Evolutionary conservation across 2,797 vertebrate genomes (phyloP).

Genomic region (Falco cherrug): DNA sequence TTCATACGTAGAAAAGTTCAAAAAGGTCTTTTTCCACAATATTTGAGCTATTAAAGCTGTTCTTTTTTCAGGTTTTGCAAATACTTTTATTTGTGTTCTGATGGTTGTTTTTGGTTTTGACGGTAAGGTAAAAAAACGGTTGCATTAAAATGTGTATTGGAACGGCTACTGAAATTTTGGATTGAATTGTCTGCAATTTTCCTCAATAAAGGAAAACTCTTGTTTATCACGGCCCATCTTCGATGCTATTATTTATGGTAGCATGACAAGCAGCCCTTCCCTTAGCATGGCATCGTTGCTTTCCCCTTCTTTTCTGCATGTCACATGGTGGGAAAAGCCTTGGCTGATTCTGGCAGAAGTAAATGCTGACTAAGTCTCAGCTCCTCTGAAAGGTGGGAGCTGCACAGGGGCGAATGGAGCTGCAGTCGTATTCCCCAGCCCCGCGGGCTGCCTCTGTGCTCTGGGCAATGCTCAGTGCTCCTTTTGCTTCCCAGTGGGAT

Average conservation of each 20-base stretch:
- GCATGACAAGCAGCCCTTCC: neutral
- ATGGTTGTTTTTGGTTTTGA: neutral
- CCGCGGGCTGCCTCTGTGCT: neutral
- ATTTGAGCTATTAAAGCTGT: neutral
- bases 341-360: neutral
- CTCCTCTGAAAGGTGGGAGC: neutral
- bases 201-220: neutral
- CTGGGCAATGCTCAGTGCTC: neutral
- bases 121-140: neutral
- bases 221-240: neutral
- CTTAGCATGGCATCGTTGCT: neutral
- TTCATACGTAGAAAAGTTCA: neutral
- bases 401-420: neutral
- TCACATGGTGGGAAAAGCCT: neutral
- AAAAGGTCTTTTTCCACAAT: neutral
- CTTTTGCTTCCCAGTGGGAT: neutral
- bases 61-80: neutral
- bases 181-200: neutral
- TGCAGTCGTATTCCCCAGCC: neutral
- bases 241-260: neutral
- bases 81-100: neutral
- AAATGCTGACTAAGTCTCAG: neutral
- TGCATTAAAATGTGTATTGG: neutral
- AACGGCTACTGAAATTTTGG: neutral
- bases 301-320: neutral